Evolutionary conservation across 2,888 invertebrate species (phyloP), one percentile per base, ranked within the genome.

Genomic region (Agrochola macilenta): DNA sequence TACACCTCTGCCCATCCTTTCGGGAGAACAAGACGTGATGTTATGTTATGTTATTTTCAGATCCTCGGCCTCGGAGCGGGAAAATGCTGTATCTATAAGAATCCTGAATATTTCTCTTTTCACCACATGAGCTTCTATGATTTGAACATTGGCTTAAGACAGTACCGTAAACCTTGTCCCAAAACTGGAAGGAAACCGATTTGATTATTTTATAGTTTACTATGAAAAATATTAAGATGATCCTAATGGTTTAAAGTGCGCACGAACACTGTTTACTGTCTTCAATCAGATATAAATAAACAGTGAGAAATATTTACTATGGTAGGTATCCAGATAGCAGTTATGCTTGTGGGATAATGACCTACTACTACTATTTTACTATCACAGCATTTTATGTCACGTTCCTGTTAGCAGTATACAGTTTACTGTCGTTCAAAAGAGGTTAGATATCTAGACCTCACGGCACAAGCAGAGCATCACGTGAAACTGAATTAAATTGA

Each of bases 71-170:
- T 88, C 5, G 91, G 93, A 3, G 95, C 95, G 8, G 85, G 84
- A 39, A 95, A 95, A 80, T 71, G 81, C 63, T 79, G 83, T 2
- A 81, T 20, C 46, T 96, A 96, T 84, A 86, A 91, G 86, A 94
- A 94, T 69, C 95, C 95, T 0, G 96, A 96, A 83, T 96, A 95
- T 83, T 96, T 94, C 77, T 91, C 95, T 0, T 96, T 74, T 74
- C 96, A 96, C 57, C 92, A 96, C 79, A 96, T 95, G 95, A 88
- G 91, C 9, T 96, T 89, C 79, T 95, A 88, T 80, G 96, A 95
- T 73, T 82, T 95, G 76, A 93, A 95, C 72, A 43, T 93, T 43
- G 60, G 80, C 26, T 58, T 95, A 74, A 90, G 91, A 73, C 60
- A 75, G 14, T 92, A 79, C 69, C 93, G 95, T 1, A 81, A 69